Conservation (phyloP, 2,888 invertebrate genomes). For the Drosophila parthenogenetica region DNA sequence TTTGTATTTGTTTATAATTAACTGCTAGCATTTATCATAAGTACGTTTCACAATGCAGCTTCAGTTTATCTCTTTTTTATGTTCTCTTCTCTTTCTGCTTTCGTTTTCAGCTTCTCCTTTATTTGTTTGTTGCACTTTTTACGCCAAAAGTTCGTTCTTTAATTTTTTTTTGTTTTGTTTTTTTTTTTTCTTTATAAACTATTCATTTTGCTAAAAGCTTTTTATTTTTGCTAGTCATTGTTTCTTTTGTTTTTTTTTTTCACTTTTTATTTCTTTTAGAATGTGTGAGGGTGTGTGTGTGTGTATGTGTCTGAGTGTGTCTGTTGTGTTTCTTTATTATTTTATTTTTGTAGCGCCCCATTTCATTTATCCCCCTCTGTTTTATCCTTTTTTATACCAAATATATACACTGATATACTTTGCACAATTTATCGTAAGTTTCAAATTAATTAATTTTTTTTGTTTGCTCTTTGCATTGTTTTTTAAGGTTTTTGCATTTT, state of each 20-base stretch:
- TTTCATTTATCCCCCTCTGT: slow-evolving; percentile 5
- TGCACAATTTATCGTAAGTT: slow-evolving; percentile 57
- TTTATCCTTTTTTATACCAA: slow-evolving; percentile 43
- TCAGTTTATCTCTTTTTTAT: slow-evolving; percentile 44
- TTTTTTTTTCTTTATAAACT: slow-evolving; percentile 36
- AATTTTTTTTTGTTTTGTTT: slow-evolving; percentile 21
- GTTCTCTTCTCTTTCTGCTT: slow-evolving; percentile 16
- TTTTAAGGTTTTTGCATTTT: neutral
- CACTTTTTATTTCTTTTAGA: slow-evolving; percentile 30
- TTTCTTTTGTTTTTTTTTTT: slow-evolving; percentile 20
- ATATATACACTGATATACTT: slow-evolving; percentile 57
- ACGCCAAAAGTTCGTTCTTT: slow-evolving; percentile 26
- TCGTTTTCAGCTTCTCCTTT: neutral
- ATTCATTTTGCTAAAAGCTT: slow-evolving; percentile 70
- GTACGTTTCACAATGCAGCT: slow-evolving; percentile 78
- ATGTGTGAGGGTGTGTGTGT: slow-evolving; percentile 24
- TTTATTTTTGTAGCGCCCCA: slow-evolving; percentile 7
- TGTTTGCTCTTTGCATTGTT: slow-evolving; percentile 26
- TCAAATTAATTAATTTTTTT: slow-evolving; percentile 21
- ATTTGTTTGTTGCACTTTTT: slow-evolving; percentile 33
- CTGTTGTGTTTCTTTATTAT: slow-evolving; percentile 14
- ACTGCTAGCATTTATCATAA: slow-evolving; percentile 77
- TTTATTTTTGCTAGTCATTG: slow-evolving; percentile 41
- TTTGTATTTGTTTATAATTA: slow-evolving; percentile 31
- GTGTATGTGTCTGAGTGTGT: slow-evolving; percentile 13